Percentiles rank a stretch among this genome's conserved stretches.
Conservation (phyloP, 92 coral and sea anemone species). For the Bergia sp. region DNA sequence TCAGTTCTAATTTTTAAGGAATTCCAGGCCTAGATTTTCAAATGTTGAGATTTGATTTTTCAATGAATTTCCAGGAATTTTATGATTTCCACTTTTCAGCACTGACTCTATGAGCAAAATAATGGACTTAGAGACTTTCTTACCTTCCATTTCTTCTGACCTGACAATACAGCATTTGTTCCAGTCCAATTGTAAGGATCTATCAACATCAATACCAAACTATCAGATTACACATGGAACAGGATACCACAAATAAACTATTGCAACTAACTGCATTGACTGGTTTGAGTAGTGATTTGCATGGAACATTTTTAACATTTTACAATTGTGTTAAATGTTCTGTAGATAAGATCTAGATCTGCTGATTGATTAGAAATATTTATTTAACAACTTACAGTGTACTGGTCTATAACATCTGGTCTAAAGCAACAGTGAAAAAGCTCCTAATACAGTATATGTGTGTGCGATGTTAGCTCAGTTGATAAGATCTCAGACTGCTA, state of each 20-base stretch:
- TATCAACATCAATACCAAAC: constrained; percentile 31
- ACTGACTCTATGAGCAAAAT: neutral
- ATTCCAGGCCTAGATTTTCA: neutral
- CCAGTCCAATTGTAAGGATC: constrained; percentile 99
- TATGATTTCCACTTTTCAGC: neutral
- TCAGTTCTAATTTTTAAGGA: too few species aligned
- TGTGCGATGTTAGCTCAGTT: too few species aligned
- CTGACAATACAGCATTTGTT: constrained; percentile 88
- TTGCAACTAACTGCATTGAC: too few species aligned
- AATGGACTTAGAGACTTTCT: neutral
- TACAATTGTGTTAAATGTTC: too few species aligned
- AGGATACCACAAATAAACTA: too few species aligned
- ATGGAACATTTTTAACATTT: neutral
- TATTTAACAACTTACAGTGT: too few species aligned
- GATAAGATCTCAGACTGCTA: too few species aligned
- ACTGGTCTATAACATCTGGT: neutral
- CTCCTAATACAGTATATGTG: too few species aligned
- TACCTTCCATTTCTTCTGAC: constrained; percentile 94
- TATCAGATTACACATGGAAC: neutral
- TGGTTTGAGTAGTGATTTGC: too few species aligned
- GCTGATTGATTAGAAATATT: too few species aligned
- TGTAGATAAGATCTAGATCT: too few species aligned
- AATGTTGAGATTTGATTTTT: neutral
- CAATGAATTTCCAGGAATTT: neutral
- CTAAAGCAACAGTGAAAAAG: too few species aligned